phyloP scores from a whole-genome alignment of 2,888 invertebrate genomes.

The Siphlonurus alternatus region DNA sequence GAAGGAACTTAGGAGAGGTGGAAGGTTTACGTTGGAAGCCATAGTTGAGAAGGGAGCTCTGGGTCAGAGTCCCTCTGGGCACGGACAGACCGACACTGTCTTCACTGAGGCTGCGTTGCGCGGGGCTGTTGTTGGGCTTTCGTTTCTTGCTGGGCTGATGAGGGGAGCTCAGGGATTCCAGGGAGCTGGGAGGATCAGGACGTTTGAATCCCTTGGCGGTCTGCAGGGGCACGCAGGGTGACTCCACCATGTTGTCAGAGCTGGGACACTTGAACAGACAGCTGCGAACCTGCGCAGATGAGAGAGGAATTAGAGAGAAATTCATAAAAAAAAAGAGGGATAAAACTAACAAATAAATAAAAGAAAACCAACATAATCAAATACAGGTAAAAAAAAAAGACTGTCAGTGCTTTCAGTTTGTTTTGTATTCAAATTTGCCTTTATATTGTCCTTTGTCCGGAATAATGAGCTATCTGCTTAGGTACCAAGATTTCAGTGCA shows the following conservation, averaged over 20 bases:
- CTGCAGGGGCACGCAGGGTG: constrained; percentile 19
- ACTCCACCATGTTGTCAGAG: constrained; percentile 11
- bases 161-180: background rate
- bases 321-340: no score
- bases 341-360: no score
- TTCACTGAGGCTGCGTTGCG: constrained; percentile 11
- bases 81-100: constrained; percentile 9
- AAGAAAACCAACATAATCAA: no score
- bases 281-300: constrained; percentile 28
- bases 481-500: no score
- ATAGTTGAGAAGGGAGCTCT: constrained; percentile 1
- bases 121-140: constrained; percentile 8
- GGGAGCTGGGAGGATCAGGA: constrained; percentile 39
- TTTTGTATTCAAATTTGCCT: no score
- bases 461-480: no score
- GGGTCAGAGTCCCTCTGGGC: constrained; percentile 11
- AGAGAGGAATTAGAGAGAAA: no score
- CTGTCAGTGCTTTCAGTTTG: no score
- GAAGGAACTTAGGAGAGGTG: constrained; percentile 25
- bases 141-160: constrained; percentile 4
- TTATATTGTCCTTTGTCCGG: no score
- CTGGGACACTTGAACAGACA: constrained; percentile 27
- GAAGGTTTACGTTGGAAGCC: background rate
- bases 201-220: constrained; percentile 38
- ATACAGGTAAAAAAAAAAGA: no score